A percentile compares a stretch with the other conserved stretches of the same genome.
Evolutionary conservation across 35 echinoderm and acorn worm species (phyloP).

Genomic region (Chiridota heheva): DNA sequence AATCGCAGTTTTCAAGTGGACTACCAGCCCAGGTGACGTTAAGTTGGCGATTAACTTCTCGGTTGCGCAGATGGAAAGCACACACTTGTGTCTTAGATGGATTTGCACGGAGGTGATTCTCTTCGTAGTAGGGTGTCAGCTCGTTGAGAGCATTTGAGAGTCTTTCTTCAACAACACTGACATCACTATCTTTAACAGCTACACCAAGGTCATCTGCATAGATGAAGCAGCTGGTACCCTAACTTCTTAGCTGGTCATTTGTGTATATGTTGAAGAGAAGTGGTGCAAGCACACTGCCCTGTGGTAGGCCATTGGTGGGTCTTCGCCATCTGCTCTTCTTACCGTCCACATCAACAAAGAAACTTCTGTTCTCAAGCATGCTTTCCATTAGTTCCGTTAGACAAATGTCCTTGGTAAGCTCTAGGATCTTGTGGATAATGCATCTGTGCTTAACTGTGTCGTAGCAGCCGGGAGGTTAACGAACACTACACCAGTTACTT

Average conservation of each 20-base stretch:
- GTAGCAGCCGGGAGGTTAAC: slow-evolving; percentile 54
- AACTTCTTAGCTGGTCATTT: slow-evolving; percentile 14
- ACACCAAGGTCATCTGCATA: slow-evolving; percentile 34
- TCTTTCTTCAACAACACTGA: not conserved
- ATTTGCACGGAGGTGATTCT: slow-evolving; percentile 47
- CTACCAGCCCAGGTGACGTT: slow-evolving; percentile 11
- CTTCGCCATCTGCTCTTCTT: slow-evolving; percentile 2
- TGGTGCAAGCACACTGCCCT: slow-evolving; percentile 54
- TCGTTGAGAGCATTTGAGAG: not conserved
- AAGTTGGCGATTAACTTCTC: slow-evolving; percentile 26
- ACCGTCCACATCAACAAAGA: not conserved
- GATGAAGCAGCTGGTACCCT: not conserved
- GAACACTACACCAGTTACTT: slow-evolving; percentile 48
- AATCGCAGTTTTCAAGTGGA: slow-evolving; percentile 30
- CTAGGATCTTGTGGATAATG: slow-evolving; percentile 35
- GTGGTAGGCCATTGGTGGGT: slow-evolving; percentile 7
- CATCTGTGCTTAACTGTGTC: slow-evolving; percentile 36
- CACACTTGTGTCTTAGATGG: slow-evolving; percentile 58
- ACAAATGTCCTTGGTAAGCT: slow-evolving; percentile 16
- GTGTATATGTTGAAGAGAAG: slow-evolving; percentile 41
- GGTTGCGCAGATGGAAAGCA: slow-evolving; percentile 44
- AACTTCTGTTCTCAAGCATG: slow-evolving; percentile 47
- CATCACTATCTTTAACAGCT: not conserved
- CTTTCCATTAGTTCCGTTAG: slow-evolving; percentile 44
- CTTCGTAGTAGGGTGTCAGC: slow-evolving; percentile 32